Base-by-base conservation (phyloP, 2,797 vertebrate species). In the Carapus acus region DNA sequence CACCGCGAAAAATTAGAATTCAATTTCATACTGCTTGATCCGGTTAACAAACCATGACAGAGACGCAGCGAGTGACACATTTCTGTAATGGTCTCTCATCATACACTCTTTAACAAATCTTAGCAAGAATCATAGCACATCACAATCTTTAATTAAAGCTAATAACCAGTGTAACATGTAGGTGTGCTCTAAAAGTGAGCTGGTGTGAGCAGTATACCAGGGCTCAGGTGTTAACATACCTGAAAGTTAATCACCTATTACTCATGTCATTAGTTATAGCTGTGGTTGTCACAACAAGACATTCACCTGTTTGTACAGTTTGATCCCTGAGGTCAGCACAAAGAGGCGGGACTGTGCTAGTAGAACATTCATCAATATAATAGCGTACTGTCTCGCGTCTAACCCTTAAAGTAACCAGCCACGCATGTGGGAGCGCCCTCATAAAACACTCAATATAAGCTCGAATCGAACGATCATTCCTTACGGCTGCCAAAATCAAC, bases 401-500 rank as follows among this genome's bases (percentile, higher is more conserved):
- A 56, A 44, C 37, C 41, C 44, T 55, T 34, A 40, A 66, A 54
- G 40, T 43, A 57, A 54, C 42, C 40, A 63, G 27, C 42, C 36
- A 63, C 31, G 29, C 65, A 61, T 60, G 49, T 60, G 52, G 63
- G 12, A 33, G 53, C 45, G 55, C 49, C 59, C 42, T 67, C 55
- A 60, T 48, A 34, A 43, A 54, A 58, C 54, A 16, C 40, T 43
- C 62, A 52, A 45, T 21, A 19, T 41, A 49, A 51, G 13, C 23
- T 65, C 50, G 57, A 69, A 69, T 68, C 52, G 70, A 63, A 75
- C 75, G 39, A 62, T 59, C 58, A 51, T 51, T 59, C 55, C 43
- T 39, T 18, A 45, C 58, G 51, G 57, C 61, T 79, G 54, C 56
- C 38, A 59, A 59, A 75, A 71, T 68, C 50, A 74, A 49, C 54